A percentile compares a stretch with the other conserved stretches of the same genome.
Evolutionary conservation across 2,797 vertebrate genomes (phyloP).

Genomic region (Myotis vivesi): DNA sequence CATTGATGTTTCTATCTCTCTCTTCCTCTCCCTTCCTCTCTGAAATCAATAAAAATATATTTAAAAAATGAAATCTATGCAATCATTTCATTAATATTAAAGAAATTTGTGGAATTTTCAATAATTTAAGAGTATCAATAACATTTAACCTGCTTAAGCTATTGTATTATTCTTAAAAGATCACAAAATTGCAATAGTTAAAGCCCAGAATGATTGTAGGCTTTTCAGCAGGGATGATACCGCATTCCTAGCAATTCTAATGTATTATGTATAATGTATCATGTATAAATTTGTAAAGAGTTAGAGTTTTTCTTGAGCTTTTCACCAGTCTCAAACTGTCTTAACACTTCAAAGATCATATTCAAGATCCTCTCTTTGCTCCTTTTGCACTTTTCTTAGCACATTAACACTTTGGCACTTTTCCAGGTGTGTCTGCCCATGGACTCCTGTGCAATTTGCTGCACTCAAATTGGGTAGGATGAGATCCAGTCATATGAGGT

Average conservation of each 20-base stretch:
- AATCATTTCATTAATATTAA: neutral
- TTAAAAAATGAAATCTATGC: no score
- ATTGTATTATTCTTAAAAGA: neutral
- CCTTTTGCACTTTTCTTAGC: neutral
- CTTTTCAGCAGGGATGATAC: neutral
- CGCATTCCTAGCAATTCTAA: neutral
- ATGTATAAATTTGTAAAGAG: constrained; percentile 1
- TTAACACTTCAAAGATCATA: neutral
- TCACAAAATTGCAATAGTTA: neutral
- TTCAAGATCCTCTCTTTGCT: neutral
- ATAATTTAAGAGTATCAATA: neutral
- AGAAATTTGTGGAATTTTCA: neutral
- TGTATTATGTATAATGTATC: neutral
- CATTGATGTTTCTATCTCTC: neutral
- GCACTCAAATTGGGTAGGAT: neutral
- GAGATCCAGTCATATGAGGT: neutral
- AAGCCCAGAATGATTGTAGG: neutral
- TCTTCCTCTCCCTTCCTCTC: neutral
- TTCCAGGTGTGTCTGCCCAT: neutral
- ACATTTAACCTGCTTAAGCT: neutral
- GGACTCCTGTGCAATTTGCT: neutral
- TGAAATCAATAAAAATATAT: no score
- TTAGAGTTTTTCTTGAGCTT: neutral
- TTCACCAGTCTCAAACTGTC: neutral
- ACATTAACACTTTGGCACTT: neutral